Base-by-base conservation (phyloP, 2,888 invertebrate species). In the Pachycephus smyrnensis region DNA sequence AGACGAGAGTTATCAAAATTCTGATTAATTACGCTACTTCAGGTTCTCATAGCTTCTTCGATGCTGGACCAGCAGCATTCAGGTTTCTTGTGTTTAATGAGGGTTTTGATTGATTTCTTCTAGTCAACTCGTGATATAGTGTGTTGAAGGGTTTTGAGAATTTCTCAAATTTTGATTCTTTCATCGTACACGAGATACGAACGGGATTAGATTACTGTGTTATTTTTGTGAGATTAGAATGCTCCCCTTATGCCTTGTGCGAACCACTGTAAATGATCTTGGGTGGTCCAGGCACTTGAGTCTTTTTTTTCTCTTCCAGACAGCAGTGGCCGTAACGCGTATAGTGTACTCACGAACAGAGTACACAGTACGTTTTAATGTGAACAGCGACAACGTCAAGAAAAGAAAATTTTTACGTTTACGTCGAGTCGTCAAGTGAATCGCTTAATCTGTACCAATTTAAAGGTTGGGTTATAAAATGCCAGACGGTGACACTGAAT, bases 11-110 rank as follows among this genome's bases (percentile, higher is more conserved):
- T 77, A 81, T 82, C 81, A 79, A 75, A 80, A 82, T 82, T 79
- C 79, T 81, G 76, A 82, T 82, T 82, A 82, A 82, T 82, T 80
- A 78, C 40, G 30, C 80, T 74, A 76, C 76, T 76, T 55, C 9
- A 2, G 1, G 0, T 55, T 55, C 55, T 55, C 55, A 55, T 9
- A 23, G 55, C 55, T 55, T 9, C 15, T 23, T 9, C 9, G 15
- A 23, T 9, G 9, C 55, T 55, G 55, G 23, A 23, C 55, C 55
- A 55, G 23, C 55, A 55, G 9, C 23, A 55, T 55, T 23, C 55
- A 15, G 23, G 23, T 23, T 55, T 23, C 55, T 23, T 23, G 55
- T 9, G 9, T 9, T 9, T 23, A 31, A 33, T 71, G 32, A 3
- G 71, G 15, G 12, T 71, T 71, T 71, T 71, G 31, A 71, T 12